phyloP scores from a whole-genome alignment of 1,140 invertebrate genomes.

The Andricus grossulariae region DNA sequence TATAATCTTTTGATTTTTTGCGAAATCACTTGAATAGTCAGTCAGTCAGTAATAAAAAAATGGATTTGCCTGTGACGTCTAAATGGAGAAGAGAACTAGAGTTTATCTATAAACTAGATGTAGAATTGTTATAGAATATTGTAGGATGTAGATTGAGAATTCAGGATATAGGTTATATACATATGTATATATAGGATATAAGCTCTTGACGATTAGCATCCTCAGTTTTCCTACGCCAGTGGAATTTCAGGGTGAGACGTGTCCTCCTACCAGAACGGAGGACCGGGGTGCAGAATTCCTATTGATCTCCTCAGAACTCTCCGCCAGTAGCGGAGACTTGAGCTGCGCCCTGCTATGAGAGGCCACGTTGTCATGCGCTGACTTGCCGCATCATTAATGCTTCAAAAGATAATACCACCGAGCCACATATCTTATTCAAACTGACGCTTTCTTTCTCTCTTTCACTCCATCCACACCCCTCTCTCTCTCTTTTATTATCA shows the following conservation, averaged over 20 bases:
- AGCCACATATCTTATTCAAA: conserved; percentile 32
- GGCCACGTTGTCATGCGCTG: conserved; percentile 60
- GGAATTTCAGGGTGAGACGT: conserved; percentile 58
- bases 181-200: not conserved
- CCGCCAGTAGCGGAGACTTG: conserved; percentile 56
- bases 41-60: no score
- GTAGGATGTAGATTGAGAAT: not conserved
- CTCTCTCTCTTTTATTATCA: conserved; percentile 30
- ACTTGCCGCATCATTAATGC: conserved; percentile 61
- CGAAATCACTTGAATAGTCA: no score
- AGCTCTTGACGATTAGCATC: conserved; percentile 15
- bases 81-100: no score
- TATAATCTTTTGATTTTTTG: no score
- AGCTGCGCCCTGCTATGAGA: conserved; percentile 48
- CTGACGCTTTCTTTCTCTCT: conserved; percentile 31
- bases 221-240: conserved; percentile 40
- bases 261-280: conserved; percentile 56
- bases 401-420: conserved; percentile 55
- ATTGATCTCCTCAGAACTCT: conserved; percentile 63
- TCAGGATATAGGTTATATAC: not conserved
- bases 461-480: conserved; percentile 12
- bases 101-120: no score
- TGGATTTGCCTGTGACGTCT: no score
- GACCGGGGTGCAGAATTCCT: conserved; percentile 60
- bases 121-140: no score